Conservation (phyloP, 2,113 vertebrate genomes). For the Diphyllodes magnificus region DNA sequence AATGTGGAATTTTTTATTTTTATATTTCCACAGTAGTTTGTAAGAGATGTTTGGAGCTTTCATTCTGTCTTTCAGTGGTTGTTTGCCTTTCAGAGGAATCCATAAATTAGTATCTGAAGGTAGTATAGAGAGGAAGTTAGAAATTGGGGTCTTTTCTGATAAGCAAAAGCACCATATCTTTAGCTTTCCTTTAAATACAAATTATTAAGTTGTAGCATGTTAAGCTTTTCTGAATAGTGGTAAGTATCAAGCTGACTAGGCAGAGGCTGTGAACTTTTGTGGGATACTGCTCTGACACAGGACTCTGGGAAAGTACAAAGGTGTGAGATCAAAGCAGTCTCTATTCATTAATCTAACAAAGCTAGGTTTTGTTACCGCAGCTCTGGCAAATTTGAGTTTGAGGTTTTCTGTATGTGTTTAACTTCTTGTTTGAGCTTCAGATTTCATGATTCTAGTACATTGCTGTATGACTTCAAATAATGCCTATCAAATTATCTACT, state of each 20-base stretch:
- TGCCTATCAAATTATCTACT: neutral
- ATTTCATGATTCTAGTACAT: neutral
- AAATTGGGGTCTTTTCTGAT: neutral
- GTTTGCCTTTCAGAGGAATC: neutral
- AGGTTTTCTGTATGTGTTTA: neutral
- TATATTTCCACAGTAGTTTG: neutral
- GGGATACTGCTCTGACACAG: neutral
- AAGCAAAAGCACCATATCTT: rapidly evolving
- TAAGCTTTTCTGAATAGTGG: neutral
- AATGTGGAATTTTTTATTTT: neutral
- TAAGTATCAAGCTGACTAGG: neutral
- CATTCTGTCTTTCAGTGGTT: neutral
- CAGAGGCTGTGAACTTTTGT: neutral
- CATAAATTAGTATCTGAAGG: neutral
- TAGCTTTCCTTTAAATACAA: neutral
- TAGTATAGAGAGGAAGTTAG: neutral
- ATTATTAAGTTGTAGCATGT: neutral
- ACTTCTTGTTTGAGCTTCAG: neutral
- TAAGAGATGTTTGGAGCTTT: neutral
- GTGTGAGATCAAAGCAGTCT: neutral
- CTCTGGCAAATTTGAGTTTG: neutral
- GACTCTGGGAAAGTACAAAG: neutral
- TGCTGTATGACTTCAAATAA: neutral
- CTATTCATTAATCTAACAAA: neutral
- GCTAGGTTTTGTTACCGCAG: neutral